Evolutionary conservation across 2,797 vertebrate species (phyloP).

Genomic region (Notamacropus eugenii): DNA sequence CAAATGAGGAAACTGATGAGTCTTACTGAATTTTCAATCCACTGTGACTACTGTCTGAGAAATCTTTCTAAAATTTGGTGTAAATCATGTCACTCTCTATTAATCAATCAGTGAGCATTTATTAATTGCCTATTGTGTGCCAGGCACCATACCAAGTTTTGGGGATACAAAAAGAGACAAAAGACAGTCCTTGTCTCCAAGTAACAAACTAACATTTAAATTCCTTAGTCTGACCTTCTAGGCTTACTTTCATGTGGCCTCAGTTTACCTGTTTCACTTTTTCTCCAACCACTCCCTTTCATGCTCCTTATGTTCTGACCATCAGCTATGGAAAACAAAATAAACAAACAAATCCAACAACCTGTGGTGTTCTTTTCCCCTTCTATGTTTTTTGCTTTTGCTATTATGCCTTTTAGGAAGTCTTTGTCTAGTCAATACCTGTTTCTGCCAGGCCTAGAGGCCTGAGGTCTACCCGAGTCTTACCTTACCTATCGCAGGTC

Average conservation of each 20-base stretch:
- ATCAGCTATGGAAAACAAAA: neutral
- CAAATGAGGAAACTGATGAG: neutral
- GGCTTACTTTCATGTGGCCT: neutral
- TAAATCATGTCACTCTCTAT: too few relatives aligned
- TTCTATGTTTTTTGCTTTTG: neutral
- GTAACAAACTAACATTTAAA: neutral
- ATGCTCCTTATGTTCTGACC: neutral
- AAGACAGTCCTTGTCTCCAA: too few relatives aligned
- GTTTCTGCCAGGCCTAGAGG: too few relatives aligned
- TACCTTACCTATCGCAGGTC: too few relatives aligned
- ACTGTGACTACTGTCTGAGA: neutral
- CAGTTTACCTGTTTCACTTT: neutral
- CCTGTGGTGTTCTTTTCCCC: neutral
- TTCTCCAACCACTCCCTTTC: neutral
- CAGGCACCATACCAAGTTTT: neutral
- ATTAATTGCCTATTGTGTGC: neutral
- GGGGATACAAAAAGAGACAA: neutral
- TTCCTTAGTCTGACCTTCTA: neutral
- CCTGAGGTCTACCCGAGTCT: too few relatives aligned
- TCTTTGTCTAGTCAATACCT: neutral
- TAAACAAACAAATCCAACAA: neutral
- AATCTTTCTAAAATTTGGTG: neutral
- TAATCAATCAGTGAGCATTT: neutral
- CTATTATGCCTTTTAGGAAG: neutral
- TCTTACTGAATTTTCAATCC: neutral